Percentiles rank a stretch among this genome's conserved stretches.
phyloP scores from a whole-genome alignment of 2,888 invertebrate genomes.

The Dysmachus trigonus region DNA sequence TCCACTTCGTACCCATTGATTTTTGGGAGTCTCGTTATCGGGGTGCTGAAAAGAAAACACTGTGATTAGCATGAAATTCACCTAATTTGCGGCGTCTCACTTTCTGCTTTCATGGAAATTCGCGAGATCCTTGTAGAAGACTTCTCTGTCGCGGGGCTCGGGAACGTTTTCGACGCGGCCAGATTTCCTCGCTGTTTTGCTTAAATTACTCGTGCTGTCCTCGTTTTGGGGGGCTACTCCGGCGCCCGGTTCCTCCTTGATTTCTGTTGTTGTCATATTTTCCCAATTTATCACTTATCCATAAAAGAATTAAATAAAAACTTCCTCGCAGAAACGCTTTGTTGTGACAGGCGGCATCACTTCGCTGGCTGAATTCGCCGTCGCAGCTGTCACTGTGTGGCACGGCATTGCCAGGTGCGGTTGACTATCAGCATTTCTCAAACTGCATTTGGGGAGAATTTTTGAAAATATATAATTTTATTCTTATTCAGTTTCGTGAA shows the following conservation, averaged over 20 bases:
- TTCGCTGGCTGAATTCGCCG: conserved; percentile 18
- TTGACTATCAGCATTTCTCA: neutral
- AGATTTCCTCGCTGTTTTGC: conserved; percentile 47
- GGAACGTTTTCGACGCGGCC: conserved; percentile 23
- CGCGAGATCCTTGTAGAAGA: conserved; percentile 73
- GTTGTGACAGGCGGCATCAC: conserved; percentile 31
- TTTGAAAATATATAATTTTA: too few relatives aligned
- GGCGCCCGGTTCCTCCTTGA: conserved; percentile 52
- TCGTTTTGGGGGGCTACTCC: conserved; percentile 51
- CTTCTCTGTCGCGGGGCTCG: conserved; percentile 52
- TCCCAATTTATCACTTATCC: neutral
- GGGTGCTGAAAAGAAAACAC: conserved; percentile 66
- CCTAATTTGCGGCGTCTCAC: conserved; percentile 68
- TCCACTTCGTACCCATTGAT: conserved; percentile 93
- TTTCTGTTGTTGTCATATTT: conserved; percentile 54
- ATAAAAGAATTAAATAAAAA: neutral
- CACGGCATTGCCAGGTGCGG: neutral
- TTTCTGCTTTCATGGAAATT: conserved; percentile 92
- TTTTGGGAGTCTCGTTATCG: conserved; percentile 72
- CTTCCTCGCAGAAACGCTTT: neutral
- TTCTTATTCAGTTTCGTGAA: too few relatives aligned
- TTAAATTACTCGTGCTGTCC: conserved; percentile 48
- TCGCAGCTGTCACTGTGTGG: neutral
- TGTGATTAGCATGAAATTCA: neutral
- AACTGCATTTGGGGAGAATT: too few relatives aligned